Conservation (phyloP, 2,888 invertebrate genomes). For the Torymus tubicola region DNA sequence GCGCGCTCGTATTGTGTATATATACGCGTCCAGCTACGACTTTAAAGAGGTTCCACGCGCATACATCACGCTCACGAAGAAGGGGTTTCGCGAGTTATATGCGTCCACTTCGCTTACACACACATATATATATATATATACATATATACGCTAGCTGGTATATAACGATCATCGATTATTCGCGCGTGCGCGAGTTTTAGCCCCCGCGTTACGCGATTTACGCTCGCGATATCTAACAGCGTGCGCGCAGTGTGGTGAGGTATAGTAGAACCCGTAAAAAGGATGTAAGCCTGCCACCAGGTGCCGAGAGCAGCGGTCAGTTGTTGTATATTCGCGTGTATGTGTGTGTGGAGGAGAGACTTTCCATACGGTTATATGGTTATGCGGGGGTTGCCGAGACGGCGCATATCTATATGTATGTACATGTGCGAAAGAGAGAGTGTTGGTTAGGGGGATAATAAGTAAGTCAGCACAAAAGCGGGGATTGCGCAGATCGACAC, state of each 20-base stretch:
- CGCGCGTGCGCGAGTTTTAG: constrained; percentile 12
- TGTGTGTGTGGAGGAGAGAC: not conserved
- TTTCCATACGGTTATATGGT: no score
- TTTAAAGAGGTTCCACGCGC: constrained; percentile 7
- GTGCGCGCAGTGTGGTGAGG: not conserved
- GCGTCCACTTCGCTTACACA: not conserved
- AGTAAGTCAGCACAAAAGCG: constrained; percentile 63
- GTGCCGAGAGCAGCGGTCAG: constrained; percentile 55
- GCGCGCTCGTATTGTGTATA: constrained; percentile 14
- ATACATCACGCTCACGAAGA: constrained; percentile 17
- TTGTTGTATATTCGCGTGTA: constrained; percentile 40
- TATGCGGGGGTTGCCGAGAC: no score
- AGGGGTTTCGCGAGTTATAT: constrained; percentile 14
- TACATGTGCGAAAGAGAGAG: constrained; percentile 10
- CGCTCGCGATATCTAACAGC: constrained; percentile 42
- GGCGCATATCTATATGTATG: not conserved
- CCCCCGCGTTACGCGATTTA: constrained; percentile 49
- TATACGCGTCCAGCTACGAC: not conserved
- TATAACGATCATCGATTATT: constrained; percentile 53
- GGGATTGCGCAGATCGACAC: constrained; percentile 62
- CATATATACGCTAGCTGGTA: not conserved
- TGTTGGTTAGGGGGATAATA: constrained; percentile 61
- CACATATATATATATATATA: not conserved
- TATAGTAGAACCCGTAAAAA: constrained; percentile 49
- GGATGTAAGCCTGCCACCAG: constrained; percentile 59